phyloP scores from a whole-genome alignment of 2,113 vertebrate species.

The Xenopus borealis region DNA sequence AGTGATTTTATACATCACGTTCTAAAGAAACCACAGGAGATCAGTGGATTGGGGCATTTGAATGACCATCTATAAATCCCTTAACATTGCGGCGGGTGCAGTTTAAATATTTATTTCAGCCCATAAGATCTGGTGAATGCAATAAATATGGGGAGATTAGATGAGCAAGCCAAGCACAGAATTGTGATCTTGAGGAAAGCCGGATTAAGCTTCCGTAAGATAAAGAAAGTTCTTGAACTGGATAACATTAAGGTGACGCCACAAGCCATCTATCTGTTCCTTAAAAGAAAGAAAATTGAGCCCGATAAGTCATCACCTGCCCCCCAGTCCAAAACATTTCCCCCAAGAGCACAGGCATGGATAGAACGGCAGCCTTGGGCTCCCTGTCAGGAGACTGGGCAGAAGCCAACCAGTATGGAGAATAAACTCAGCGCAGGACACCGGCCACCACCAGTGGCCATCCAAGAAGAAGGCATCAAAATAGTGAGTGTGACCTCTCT shows the following conservation, averaged over 20 bases:
- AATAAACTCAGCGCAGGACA: constrained; percentile 2
- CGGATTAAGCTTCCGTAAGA: constrained; percentile 80
- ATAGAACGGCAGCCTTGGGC: constrained; percentile 63
- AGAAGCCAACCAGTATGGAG: constrained; percentile 49
- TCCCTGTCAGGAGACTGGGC: constrained; percentile 45
- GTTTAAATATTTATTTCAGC: neutral
- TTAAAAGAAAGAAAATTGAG: constrained; percentile 71
- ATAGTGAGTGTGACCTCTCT: constrained; percentile 69
- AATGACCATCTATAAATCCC: no score
- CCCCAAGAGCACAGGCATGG: constrained; percentile 50
- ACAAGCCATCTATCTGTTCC: constrained; percentile 78
- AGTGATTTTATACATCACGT: no score
- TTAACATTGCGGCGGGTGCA: no score
- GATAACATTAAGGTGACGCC: constrained; percentile 79
- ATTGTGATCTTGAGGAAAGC: constrained; percentile 79
- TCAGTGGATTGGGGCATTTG: no score
- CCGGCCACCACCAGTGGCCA: constrained; percentile 39
- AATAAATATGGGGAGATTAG: constrained; percentile 72
- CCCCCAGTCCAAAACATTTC: neutral
- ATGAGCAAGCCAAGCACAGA: constrained; percentile 76
- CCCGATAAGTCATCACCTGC: neutral
- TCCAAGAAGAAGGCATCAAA: constrained; percentile 65
- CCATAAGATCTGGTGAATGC: neutral
- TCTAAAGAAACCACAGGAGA: no score
- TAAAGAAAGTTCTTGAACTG: constrained; percentile 82